These are phyloP conservation scores for Tenualosa thibaudeaui DNA, from an alignment of 2,797 vertebrate genomes.

Conservation along the genomic window DNA sequence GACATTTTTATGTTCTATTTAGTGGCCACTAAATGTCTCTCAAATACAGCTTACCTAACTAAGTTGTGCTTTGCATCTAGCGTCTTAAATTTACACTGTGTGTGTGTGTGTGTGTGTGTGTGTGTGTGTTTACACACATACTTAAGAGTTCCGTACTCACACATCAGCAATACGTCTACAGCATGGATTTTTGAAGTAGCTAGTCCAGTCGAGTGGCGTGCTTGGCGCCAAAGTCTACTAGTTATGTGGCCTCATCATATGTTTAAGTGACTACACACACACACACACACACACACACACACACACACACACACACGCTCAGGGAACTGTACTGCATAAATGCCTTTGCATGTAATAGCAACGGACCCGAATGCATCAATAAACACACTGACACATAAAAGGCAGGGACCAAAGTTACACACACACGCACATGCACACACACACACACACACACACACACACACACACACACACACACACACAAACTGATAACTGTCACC, in stretches of 20 bases:
- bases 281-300: constrained; percentile 2
- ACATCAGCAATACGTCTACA: background rate
- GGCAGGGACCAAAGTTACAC: background rate
- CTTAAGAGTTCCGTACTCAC: background rate
- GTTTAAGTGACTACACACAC: background rate
- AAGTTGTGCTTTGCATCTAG: background rate
- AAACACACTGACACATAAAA: too few relatives aligned
- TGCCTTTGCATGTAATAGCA: too few relatives aligned
- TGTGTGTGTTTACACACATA: constrained; percentile 21
- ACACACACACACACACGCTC: background rate
- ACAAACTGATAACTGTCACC: background rate
- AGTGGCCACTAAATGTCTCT: background rate
- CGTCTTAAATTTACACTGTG: background rate
- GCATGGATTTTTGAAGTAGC: background rate
- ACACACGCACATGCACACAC: background rate
- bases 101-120: background rate
- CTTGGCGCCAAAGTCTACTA: background rate
- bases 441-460: background rate
- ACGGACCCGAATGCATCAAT: too few relatives aligned
- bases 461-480: background rate
- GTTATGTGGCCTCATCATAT: background rate
- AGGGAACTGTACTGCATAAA: background rate
- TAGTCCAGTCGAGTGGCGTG: background rate
- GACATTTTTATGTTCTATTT: background rate
- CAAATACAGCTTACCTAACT: background rate